phyloP scores from a whole-genome alignment of 2,113 vertebrate species.

The Stegastes partitus region DNA sequence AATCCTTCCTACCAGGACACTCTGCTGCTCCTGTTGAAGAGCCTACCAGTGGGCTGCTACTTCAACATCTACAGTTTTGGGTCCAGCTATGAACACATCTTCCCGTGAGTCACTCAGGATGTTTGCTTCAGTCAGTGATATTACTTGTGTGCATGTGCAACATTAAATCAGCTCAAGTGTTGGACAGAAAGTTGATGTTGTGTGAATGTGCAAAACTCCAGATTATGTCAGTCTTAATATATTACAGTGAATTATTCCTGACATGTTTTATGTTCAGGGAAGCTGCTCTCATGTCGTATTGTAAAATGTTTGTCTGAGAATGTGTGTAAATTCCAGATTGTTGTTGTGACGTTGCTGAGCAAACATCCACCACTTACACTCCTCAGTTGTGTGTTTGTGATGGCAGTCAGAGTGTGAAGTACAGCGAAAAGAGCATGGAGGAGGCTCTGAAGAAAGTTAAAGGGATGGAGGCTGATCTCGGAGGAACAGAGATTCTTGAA shows the following conservation, averaged over 20 bases:
- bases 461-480: constrained; percentile 77
- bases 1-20: constrained; percentile 82
- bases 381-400: background rate
- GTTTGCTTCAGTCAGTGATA: no score
- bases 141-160: no score
- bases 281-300: no score
- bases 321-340: no score
- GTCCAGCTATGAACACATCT: constrained; percentile 81
- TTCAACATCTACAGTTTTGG: constrained; percentile 92
- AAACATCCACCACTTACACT: no score
- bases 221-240: no score
- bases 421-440: constrained; percentile 85
- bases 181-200: no score
- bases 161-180: no score
- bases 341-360: no score
- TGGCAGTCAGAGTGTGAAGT: constrained; percentile 86
- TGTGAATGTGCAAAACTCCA: no score
- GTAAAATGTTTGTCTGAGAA: no score
- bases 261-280: background rate
- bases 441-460: constrained; percentile 81
- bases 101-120: constrained; percentile 72
- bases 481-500: constrained; percentile 87
- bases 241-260: no score
- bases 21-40: constrained; percentile 88
- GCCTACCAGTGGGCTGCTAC: constrained; percentile 89